Base-by-base conservation (phyloP, 2,797 vertebrate species). In the Otolemur crassicaudatus region DNA sequence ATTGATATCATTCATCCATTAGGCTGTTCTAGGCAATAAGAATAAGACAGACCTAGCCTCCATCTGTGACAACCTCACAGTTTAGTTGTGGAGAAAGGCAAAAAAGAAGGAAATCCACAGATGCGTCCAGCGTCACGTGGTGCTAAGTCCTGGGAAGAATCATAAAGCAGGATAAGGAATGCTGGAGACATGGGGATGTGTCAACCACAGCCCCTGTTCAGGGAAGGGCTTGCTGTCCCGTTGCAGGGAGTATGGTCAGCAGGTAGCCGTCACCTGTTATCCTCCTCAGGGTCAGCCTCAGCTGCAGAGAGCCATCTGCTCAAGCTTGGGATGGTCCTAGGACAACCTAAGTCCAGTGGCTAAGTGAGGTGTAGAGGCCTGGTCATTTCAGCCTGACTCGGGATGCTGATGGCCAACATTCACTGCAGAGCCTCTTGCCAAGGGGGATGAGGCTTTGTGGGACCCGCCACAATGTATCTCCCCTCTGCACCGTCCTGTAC, bases 121-220 rank as follows among this genome's bases (percentile, higher is more conserved):
- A 23, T 9, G 3, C 1, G 25, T 3, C 25, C 85, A n/a, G 0
- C 34, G 29, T 27, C 37, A 31, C 79, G 46, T 69, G 67, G 20
- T 40, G 61, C 25, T 27, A 31, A 61, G 69, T 34, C 6, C 70
- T 83, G 49, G 67, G 72, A 61, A 73, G 90, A 67, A 11, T 60
- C 9, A 23, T n/a, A 53, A 20, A 46, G 69, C 72, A 49, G 77
- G 58, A 25, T 37, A 22, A 89, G 75, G 81, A 58, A 49, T 37
- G 3, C 29, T 40, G 19, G 1, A 75, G 91, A 31, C 23, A 1
- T 0, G 7, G 65, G 19, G 34, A 22, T 12, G 17, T 1, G 2
- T 49, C 10, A 1, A 20, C 19, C 23, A 56, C 2, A 0, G 9
- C 1, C 22, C 23, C 10, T 16, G 4, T 22, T 37, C 4, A 14